Evolutionary conservation across 2,113 vertebrate species (phyloP).

Genomic region (Arizona elegans): DNA sequence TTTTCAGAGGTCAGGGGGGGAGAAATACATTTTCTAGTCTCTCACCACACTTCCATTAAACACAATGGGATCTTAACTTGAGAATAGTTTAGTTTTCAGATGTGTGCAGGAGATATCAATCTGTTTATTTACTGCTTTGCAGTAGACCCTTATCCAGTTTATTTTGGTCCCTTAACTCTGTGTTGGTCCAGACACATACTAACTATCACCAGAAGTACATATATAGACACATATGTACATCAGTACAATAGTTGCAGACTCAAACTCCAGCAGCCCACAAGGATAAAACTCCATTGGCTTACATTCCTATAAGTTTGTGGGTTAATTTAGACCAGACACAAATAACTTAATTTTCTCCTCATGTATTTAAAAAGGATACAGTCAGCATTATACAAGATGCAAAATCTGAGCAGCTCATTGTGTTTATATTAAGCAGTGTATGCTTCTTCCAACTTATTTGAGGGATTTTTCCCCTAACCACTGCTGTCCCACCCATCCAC

Average conservation of each 20-base stretch:
- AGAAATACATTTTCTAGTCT: background rate
- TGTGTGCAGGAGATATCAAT: background rate
- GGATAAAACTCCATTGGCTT: background rate
- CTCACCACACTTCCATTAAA: background rate
- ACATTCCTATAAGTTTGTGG: slow-evolving; percentile 31
- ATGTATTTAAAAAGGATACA: slow-evolving; percentile 6
- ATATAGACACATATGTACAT: background rate
- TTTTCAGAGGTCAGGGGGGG: background rate
- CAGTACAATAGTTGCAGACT: background rate
- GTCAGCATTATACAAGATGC: slow-evolving; percentile 4
- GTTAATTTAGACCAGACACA: slow-evolving; percentile 18
- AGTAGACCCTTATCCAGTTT: background rate
- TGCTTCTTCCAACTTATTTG: slow-evolving; percentile 21
- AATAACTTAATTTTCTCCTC: slow-evolving; percentile 43
- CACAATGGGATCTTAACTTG: background rate
- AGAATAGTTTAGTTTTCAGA: background rate
- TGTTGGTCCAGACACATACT: background rate
- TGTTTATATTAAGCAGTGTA: slow-evolving; percentile 29
- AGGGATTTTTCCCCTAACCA: slow-evolving; percentile 9
- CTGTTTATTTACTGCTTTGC: background rate
- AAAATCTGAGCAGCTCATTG: background rate
- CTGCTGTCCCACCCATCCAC: background rate
- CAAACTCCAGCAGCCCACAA: slow-evolving; percentile 15
- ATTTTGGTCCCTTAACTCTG: slow-evolving; percentile 26
- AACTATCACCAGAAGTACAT: background rate